Evolutionary conservation across 2,888 invertebrate genomes (phyloP), one percentile per base, ranked within the genome.

Genomic region (Orthosia incerta): DNA sequence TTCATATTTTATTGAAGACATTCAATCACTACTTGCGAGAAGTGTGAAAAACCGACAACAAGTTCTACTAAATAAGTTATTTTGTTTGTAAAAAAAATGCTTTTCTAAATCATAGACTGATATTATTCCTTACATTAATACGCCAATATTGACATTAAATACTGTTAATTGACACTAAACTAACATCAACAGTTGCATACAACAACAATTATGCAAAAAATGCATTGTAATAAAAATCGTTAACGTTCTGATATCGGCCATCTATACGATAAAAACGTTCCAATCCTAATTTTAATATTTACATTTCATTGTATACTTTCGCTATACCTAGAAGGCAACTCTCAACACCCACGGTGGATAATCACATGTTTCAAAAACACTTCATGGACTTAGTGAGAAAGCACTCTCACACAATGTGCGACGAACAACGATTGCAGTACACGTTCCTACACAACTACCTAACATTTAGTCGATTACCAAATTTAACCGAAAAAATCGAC

Each of bases 321-420:
- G 57, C 77, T 86, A 87, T 76, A 82, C 76, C 63, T 87, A 86
- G 71, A 87, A 86, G 87, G 86, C 86, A 87, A 87, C 86, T 84
- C 67, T 81, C 74, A 56, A 84, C 76, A 87, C 84, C 76, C 65
- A 76, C 76, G 64, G 78, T 85, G 75, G 81, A 79, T 78, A 76
- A 87, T 78, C 84, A 87, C 81, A 75, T 78, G 76, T 87, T 84
- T 82, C 67, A 66, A 71, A 84, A 82, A 84, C 87, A 78, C 71
- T 74, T 72, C 61, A 63, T 62, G 69, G 70, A 80, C 78, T 80
- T 62, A 59, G 39, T 59, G 51, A 71, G 71, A 71, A 69, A 74
- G 57, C 57, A 80, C 23, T 59, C 57, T 63, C 69, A 77, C 76
- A 59, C 73, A 71, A 69, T 62, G 59, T 74, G 78, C 80, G 46